Percentiles rank a stretch among this genome's conserved stretches.
phyloP scores from a whole-genome alignment of 1,140 invertebrate genomes.

The Anthonomus grandis region DNA sequence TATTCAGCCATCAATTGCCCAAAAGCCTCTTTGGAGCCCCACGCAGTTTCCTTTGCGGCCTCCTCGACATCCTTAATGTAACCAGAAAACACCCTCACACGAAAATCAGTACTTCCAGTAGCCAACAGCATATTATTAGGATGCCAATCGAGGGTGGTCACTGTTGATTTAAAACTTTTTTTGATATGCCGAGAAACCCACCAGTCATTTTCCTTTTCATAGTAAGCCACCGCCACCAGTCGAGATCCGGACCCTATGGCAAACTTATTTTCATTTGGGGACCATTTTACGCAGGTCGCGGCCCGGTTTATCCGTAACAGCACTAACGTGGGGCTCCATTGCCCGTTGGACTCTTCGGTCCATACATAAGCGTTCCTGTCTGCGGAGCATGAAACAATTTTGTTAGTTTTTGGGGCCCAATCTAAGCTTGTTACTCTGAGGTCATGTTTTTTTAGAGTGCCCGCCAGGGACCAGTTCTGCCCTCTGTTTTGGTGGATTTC shows the following conservation, averaged over 20 bases:
- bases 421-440: conserved; percentile 96
- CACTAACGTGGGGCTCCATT: conserved; percentile 96
- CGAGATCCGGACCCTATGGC: conserved; percentile 96
- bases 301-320: conserved; percentile 94
- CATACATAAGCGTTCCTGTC: conserved; percentile 99
- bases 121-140: conserved; percentile 93
- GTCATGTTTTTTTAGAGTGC: conserved; percentile 91
- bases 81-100: conserved; percentile 92
- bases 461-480: conserved; percentile 76
- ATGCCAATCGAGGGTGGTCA: conserved; percentile 98
- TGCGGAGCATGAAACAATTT: conserved; percentile 96
- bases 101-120: conserved; percentile 95
- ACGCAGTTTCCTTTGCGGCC: conserved; percentile 75
- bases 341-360: conserved; percentile 77
- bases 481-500: conserved; percentile 82
- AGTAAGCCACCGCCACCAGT: conserved; percentile 95
- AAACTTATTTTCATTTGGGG: conserved; percentile 98
- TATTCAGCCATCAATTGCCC: conserved; percentile 91
- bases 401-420: conserved; percentile 97
- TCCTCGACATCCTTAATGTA: conserved; percentile 97
- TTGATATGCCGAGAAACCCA: conserved; percentile 99
- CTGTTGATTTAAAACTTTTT: conserved; percentile 94
- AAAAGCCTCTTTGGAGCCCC: conserved; percentile 87
- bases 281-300: conserved; percentile 99
- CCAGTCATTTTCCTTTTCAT: conserved; percentile 97